A percentile compares a stretch with the other conserved stretches of the same genome.
Evolutionary conservation across 2,888 invertebrate species (phyloP).

Genomic region (Rhingia campestris): DNA sequence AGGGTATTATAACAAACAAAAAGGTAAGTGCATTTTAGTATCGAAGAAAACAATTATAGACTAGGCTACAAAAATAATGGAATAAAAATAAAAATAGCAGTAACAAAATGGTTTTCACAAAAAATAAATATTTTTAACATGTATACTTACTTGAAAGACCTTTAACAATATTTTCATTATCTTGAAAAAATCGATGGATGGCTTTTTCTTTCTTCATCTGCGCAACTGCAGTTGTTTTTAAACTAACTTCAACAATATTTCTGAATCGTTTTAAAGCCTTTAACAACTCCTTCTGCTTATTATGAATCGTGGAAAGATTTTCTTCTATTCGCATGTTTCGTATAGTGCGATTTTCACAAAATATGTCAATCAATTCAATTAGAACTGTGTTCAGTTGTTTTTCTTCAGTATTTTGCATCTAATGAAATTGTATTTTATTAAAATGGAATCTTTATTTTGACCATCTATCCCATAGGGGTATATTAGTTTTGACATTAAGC

Average conservation of each 20-base stretch:
- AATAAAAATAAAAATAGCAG: too few relatives aligned
- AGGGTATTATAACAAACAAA: too few relatives aligned
- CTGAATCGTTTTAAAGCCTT: slow-evolving; percentile 33
- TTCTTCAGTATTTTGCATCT: slow-evolving; percentile 33
- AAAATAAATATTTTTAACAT: too few relatives aligned
- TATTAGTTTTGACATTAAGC: too few relatives aligned
- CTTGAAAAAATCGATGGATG: slow-evolving; percentile 57
- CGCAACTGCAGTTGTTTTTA: slow-evolving; percentile 50
- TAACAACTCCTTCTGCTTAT: slow-evolving; percentile 20
- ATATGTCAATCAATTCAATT: slow-evolving; percentile 64
- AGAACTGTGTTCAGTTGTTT: slow-evolving; percentile 31
- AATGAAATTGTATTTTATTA: neutral
- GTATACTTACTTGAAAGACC: slow-evolving; percentile 38
- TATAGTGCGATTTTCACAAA: slow-evolving; percentile 56
- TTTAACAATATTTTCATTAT: slow-evolving; percentile 40
- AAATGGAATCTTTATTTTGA: neutral
- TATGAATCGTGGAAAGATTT: slow-evolving; percentile 5
- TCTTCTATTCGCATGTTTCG: slow-evolving; percentile 25
- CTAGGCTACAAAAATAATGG: too few relatives aligned
- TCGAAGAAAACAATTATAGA: too few relatives aligned
- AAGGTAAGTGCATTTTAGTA: too few relatives aligned
- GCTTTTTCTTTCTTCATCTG: slow-evolving; percentile 58
- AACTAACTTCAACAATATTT: slow-evolving; percentile 20
- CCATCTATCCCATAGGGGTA: too few relatives aligned
- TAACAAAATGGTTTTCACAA: neutral